Base-by-base conservation (phyloP, 2,113 vertebrate species). In the Datnioides undecimradiatus region DNA sequence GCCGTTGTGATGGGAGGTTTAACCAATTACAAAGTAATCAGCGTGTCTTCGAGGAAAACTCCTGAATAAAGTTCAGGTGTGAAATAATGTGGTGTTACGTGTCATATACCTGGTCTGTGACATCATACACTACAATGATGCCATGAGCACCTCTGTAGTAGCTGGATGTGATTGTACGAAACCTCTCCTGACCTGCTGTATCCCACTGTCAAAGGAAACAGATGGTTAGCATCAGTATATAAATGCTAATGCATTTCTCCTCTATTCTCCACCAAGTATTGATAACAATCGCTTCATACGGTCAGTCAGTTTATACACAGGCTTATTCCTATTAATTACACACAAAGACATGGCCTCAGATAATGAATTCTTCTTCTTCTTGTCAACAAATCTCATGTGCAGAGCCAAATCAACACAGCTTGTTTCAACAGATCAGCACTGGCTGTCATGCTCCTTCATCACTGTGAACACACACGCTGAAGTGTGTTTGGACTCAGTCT, bases 71-170 rank as follows among this genome's bases (percentile, higher is more conserved):
- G 2, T 17, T 59, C 0, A 19, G 16, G 11, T 48, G 21, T 33
- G 29, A 52, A 31, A 46, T 3, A 19, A 27, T 45, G n/a, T 17
- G 27, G 3, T 4, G 55, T 25, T 0, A 31, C 16, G n/a, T n/a
- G n/a, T n/a, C n/a, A 89, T 95, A 90, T 85, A 99, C 98, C 96
- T 99, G 98, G 90, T 99, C 98, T 92, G 98, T 99, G 88, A 99
- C 98, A 89, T 99, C 98, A 88, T 99, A 99, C 88, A 99, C 98
- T 78, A 99, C 98, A 86, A 99, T 99, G 96, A 99, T 99, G 90
- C 98, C 98, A 69, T 99, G 98, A 79, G 98, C 98, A 38, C 98
- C 98, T 96, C 98, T 96, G 95, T 99, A 99, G 92, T 99, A 99
- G 94, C 98, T 99, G 93, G 98, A 99, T 34, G 98, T 99, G 94